Conservation (phyloP, 2,113 vertebrate species). For the Seriola dumerili region DNA sequence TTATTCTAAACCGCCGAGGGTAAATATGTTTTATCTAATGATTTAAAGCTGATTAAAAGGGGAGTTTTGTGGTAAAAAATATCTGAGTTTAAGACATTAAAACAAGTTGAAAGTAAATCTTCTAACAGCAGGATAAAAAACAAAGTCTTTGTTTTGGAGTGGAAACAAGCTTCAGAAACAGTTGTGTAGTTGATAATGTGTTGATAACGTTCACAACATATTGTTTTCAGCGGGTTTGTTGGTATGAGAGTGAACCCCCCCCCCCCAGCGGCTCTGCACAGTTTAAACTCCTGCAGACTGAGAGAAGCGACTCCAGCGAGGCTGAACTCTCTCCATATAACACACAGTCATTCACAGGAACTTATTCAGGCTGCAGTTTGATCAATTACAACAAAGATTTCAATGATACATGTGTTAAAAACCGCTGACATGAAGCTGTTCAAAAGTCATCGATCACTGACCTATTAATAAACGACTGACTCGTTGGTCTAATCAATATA, state of each 20-base stretch:
- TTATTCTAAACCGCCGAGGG: too few relatives aligned
- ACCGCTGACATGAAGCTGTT: too few relatives aligned
- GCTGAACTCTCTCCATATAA: constrained; percentile 17
- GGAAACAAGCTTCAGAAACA: neutral
- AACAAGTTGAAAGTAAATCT: neutral
- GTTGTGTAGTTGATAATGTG: neutral
- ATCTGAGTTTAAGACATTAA: too few relatives aligned
- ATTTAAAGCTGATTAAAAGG: too few relatives aligned
- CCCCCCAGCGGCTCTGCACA: constrained; percentile 74
- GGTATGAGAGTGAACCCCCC: neutral
- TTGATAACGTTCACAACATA: neutral
- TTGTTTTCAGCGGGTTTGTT: neutral
- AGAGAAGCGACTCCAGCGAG: constrained; percentile 52
- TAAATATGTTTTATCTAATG: too few relatives aligned
- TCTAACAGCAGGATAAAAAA: neutral
- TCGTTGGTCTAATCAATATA: too few relatives aligned
- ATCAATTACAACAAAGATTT: too few relatives aligned
- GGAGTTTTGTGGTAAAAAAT: too few relatives aligned
- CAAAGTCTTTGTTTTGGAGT: neutral
- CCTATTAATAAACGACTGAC: neutral
- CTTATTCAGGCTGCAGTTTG: too few relatives aligned
- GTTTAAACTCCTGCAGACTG: constrained; percentile 63
- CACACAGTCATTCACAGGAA: constrained; percentile 7
- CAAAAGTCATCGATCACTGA: neutral
- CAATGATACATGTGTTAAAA: too few relatives aligned